These are phyloP conservation scores for Xenops minutus DNA, from an alignment of 2,797 vertebrate species.

Conservation along the genomic window DNA sequence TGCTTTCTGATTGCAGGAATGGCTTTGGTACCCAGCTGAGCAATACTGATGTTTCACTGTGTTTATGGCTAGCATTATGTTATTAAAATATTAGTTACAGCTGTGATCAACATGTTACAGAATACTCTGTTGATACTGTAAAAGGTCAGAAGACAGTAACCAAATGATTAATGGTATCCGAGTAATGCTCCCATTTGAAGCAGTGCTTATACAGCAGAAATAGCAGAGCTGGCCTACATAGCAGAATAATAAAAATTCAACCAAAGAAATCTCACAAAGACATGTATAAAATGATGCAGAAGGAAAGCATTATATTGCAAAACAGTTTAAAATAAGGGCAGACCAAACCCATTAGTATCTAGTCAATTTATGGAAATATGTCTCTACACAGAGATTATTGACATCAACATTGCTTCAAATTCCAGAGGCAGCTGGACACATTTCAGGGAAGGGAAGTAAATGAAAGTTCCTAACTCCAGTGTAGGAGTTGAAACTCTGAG, in stretches of 20 bases:
- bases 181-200: slow-evolving; percentile 32
- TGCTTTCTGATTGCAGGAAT: not conserved
- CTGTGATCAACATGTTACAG: slow-evolving; percentile 37
- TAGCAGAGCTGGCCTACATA: slow-evolving; percentile 57
- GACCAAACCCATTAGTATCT: not conserved
- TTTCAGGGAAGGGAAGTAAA: not conserved
- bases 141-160: slow-evolving; percentile 42
- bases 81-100: slow-evolving; percentile 52
- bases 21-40: not conserved
- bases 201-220: slow-evolving; percentile 58
- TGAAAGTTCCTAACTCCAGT: not conserved
- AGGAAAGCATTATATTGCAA: not conserved
- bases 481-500: not conserved
- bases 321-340: not conserved
- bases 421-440: not conserved
- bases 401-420: not conserved
- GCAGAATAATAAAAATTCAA: slow-evolving; percentile 26
- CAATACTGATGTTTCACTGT: not conserved
- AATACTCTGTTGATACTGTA: not conserved
- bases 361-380: not conserved
- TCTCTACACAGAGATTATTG: not conserved
- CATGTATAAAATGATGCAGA: not conserved
- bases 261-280: slow-evolving; percentile 6
- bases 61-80: not conserved
- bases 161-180: slow-evolving; percentile 32